Evolutionary conservation across 2,797 vertebrate species (phyloP).

Genomic region (Myotis planiceps): DNA sequence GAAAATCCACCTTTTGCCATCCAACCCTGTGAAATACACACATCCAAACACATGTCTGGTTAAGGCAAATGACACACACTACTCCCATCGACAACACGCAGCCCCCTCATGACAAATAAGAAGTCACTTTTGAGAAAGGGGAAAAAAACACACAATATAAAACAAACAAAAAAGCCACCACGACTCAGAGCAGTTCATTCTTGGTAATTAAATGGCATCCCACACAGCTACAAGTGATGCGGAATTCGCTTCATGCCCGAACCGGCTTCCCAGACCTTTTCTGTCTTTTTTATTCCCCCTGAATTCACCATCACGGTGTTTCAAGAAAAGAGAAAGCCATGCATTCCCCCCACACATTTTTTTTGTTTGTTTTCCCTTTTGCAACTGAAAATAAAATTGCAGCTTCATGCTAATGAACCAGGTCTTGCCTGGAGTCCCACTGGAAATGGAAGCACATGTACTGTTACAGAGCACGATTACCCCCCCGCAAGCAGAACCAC

Average conservation of each 20-base stretch:
- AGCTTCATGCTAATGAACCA: constrained; percentile 78
- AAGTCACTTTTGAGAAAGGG: not conserved
- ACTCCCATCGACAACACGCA: constrained; percentile 16
- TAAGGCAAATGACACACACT: constrained; percentile 22
- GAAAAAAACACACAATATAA: not conserved
- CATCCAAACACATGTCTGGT: not conserved
- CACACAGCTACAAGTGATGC: constrained; percentile 82
- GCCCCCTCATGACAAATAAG: constrained; percentile 13
- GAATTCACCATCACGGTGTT: constrained; percentile 55
- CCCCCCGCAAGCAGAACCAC: constrained; percentile 77
- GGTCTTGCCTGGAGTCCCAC: constrained; percentile 77
- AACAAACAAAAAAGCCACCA: constrained; percentile 5
- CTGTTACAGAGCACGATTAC: constrained; percentile 46
- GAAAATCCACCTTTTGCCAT: constrained; percentile 11
- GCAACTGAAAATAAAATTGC: constrained; percentile 79
- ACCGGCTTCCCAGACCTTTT: constrained; percentile 1
- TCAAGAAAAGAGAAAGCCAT: constrained; percentile 50
- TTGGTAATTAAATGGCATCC: constrained; percentile 75
- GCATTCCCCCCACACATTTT: not conserved
- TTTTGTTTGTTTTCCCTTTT: constrained; percentile 41
- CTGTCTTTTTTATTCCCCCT: not conserved
- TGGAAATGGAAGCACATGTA: constrained; percentile 76
- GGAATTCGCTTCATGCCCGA: constrained; percentile 54
- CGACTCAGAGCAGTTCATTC: constrained; percentile 30
- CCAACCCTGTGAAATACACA: not conserved